Percentiles rank a stretch among this genome's conserved stretches.
These are phyloP conservation scores for Papilio glaucus DNA, from an alignment of 1,140 invertebrate species.

Conservation along the genomic window DNA sequence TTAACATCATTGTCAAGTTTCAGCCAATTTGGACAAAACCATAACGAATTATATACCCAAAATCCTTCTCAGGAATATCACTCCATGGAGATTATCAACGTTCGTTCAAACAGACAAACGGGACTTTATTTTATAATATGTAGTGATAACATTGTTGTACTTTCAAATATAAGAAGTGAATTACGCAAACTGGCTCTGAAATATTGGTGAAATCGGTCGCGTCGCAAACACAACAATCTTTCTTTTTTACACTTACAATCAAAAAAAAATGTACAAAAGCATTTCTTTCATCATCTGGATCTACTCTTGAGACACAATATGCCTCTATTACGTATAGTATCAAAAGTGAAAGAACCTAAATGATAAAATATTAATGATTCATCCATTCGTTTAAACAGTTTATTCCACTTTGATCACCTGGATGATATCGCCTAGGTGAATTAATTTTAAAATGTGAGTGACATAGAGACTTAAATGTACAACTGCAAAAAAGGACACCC, in stretches of 20 bases:
- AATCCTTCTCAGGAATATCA: too few relatives aligned
- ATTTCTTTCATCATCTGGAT: neutral
- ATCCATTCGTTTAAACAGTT: too few relatives aligned
- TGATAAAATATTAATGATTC: neutral
- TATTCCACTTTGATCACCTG: too few relatives aligned
- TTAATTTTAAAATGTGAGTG: too few relatives aligned
- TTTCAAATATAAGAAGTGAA: constrained; percentile 8
- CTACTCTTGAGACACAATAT: constrained; percentile 10
- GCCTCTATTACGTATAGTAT: neutral
- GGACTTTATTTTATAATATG: neutral
- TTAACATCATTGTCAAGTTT: too few relatives aligned
- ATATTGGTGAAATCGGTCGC: neutral
- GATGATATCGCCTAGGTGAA: too few relatives aligned
- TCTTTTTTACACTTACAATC: neutral
- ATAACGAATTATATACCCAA: too few relatives aligned
- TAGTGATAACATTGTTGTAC: neutral
- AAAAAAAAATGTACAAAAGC: neutral
- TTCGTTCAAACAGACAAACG: neutral
- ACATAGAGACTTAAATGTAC: too few relatives aligned
- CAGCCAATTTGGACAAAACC: too few relatives aligned
- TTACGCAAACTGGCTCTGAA: constrained; percentile 14
- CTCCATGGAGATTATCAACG: too few relatives aligned
- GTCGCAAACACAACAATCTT: neutral
- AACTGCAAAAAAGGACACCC: too few relatives aligned
- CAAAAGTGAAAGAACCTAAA: neutral